Conservation (phyloP, 2,797 vertebrate species). For the Girardinus metallicus region DNA sequence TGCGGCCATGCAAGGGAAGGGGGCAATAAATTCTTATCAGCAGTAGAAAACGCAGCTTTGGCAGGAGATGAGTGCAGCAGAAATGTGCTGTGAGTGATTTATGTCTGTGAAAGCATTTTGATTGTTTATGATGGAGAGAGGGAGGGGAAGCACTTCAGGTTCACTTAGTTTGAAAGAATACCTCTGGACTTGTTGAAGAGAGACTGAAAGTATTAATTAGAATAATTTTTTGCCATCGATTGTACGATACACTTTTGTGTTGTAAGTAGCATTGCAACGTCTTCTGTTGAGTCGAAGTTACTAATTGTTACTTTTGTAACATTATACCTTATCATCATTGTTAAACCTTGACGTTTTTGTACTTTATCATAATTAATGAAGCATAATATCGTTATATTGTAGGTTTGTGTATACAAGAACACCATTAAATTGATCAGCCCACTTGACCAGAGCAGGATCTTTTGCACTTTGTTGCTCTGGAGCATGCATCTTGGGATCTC, state of each 20-base stretch:
- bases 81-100: slow-evolving; percentile 29
- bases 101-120: slow-evolving; percentile 5
- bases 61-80: slow-evolving; percentile 23
- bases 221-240: not conserved
- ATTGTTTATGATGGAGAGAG: slow-evolving; percentile 22
- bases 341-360: not conserved
- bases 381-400: not conserved
- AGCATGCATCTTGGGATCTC: not conserved
- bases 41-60: slow-evolving; percentile 25
- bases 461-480: not conserved
- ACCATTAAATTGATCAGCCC: not conserved
- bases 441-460: not conserved
- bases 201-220: not conserved
- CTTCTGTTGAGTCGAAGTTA: not conserved
- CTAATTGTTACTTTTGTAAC: not conserved
- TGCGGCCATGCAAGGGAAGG: slow-evolving; percentile 11
- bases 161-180: not conserved
- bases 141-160: not conserved
- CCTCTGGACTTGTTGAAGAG: not conserved
- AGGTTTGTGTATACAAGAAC: not conserved
- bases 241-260: not conserved
- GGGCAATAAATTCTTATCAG: slow-evolving; percentile 45
- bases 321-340: not conserved
- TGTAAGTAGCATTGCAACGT: not conserved
- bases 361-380: not conserved